Base-by-base conservation (phyloP, 2,797 vertebrate genomes). In the Leptodactylus fallax region DNA sequence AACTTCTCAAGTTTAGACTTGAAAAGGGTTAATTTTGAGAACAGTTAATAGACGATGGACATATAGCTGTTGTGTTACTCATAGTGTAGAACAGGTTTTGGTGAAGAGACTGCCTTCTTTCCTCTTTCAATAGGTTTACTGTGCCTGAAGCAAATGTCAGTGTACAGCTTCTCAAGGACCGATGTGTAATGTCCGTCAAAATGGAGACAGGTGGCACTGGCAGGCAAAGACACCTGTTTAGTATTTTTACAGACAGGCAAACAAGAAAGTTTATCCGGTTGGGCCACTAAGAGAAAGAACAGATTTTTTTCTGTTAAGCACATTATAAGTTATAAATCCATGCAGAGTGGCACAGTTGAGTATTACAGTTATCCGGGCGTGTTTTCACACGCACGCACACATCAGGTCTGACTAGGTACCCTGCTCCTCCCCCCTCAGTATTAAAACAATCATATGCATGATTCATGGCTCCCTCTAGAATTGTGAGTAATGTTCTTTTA, bases 81-180 rank as follows among this genome's bases (percentile, higher is more conserved):
- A 61, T 49, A 58, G 67, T 2, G 77, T 69, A 65, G 79, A 89
- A 86, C 79, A 89, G 88, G 84, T 86, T 89, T 74, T 60, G 79
- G 56, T 60, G 17, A 86, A 81, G 13, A 67, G 79, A 51, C 80
- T n/a, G 78, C 82, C 58, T 88, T 82, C 36, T 84, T 79, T 69
- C 60, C 60, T 25, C 21, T 49, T 67, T 81, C 74, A 86, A 86
- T 83, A 86, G 83, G 19, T 86, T 83, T 83, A 78, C 79, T 86
- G 79, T 86, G 88, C 88, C 84, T 61, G 49, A 61, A 86, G 84
- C 88, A 89, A 82, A 89, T 89, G 88, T 82, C 84, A 78, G 19
- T 6, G 19, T 53, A 89, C 60, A 61, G 84, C 79, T 79, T 61
- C 88, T 74, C 63, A 79, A 77, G 60, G 56, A 67, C 58, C 60